Base-by-base conservation (phyloP, 2,888 invertebrate genomes). In the Meganola albula region DNA sequence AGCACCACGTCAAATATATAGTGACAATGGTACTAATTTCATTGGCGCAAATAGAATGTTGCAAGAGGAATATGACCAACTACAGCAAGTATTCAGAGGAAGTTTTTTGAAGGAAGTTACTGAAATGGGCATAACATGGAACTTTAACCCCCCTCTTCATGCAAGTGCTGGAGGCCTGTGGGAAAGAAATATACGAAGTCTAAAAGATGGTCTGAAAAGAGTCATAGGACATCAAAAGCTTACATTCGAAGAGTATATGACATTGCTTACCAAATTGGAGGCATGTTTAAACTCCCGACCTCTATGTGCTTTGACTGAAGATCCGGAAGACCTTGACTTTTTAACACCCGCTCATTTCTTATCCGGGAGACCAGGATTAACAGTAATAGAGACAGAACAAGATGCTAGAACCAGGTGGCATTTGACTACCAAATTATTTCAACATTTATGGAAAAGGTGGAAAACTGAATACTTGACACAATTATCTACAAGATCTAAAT, bases 371-470 rank as follows among this genome's bases (percentile, higher is more conserved):
- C 25, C 24, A 24, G 31, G 31, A 8, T n/a, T 31, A 13, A 40
- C 40, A 6, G 12, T 34, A 9, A 35, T 42, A 22, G 32, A 42
- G 20, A 42, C 41, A 8, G 34, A 29, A 13, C n/a, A 37, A 7
- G 35, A 42, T 18, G 41, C 38, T 9, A 32, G 42, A 33, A 38
- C 42, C 21, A 38, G 41, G 13, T 32, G 32, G 32, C 26, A 26
- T 26, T 12, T 32, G 22, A 26, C 26, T 2, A 9, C 11, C 14
- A 26, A 22, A 20, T 10, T 33, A 11, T 27, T 33, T 9, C 12
- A 27, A 12, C 11, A 33, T 3, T 14, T 33, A 8, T 33, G 33
- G 27, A 21, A 33, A 8, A 12, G 27, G 11, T 33, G 23, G 27
- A 33, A 24, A 12, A 10, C 23, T 2, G 16, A 33, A 7, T 33